phyloP scores from a whole-genome alignment of 2,113 vertebrate genomes.

The Sminthopsis crassicaudata region DNA sequence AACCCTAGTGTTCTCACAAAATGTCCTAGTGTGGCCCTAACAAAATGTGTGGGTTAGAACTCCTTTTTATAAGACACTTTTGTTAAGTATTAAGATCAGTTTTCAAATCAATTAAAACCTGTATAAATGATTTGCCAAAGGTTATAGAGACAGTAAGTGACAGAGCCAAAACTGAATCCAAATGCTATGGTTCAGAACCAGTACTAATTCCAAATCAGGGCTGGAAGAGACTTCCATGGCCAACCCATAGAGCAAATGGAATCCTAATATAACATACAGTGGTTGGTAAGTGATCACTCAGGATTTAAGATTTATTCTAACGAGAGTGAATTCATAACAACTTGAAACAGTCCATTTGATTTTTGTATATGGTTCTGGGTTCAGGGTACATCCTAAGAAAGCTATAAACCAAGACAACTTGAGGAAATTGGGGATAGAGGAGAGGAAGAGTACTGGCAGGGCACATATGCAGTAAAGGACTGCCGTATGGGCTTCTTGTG shows the following conservation, averaged over 20 bases:
- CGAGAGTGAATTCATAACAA: neutral
- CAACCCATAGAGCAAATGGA: neutral
- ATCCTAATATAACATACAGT: neutral
- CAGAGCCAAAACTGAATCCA: neutral
- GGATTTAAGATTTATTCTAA: neutral
- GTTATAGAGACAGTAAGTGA: neutral
- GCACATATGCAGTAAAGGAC: neutral
- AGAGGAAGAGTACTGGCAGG: neutral
- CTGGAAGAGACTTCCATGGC: neutral
- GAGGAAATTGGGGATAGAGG: neutral
- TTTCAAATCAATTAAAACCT: constrained; percentile 25
- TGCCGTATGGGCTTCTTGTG: neutral
- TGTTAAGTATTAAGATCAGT: neutral
- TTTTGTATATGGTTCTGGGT: neutral
- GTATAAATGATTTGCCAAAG: constrained; percentile 39
- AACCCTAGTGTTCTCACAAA: neutral
- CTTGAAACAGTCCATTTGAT: neutral
- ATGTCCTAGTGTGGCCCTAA: neutral
- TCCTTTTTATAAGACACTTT: neutral
- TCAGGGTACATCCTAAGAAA: neutral
- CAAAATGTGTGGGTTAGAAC: neutral
- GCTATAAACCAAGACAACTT: neutral
- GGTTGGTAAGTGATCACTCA: neutral
- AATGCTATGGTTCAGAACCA: neutral
- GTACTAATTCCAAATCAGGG: neutral